phyloP scores from a whole-genome alignment of 2,797 vertebrate genomes.

The Danio kyathit region DNA sequence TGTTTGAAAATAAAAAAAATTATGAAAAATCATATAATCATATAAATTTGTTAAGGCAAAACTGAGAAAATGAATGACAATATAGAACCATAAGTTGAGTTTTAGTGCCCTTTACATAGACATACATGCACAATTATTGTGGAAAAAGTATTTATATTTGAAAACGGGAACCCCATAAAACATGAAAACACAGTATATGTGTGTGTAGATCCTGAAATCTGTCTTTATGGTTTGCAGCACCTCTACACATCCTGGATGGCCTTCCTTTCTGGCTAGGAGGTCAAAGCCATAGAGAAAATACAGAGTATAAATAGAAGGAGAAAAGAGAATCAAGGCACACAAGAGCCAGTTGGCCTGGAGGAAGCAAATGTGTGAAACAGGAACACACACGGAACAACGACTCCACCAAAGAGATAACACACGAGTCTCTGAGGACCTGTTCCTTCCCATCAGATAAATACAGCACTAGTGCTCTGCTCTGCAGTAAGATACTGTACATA shows the following conservation, averaged over 20 bases:
- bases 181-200: too few species aligned
- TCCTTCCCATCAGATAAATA: conserved; percentile 18
- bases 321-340: conserved; percentile 35
- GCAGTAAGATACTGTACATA: background rate
- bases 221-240: background rate
- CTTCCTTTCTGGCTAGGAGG: conserved; percentile 11
- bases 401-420: conserved; percentile 49
- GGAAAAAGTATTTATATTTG: too few species aligned
- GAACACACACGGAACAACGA: conserved; percentile 35
- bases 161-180: too few species aligned
- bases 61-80: too few species aligned
- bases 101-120: too few species aligned
- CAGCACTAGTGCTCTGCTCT: background rate
- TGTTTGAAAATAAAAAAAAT: too few species aligned
- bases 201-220: background rate
- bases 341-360: conserved; percentile 27
- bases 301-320: conserved; percentile 58
- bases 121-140: too few species aligned
- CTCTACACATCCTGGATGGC: background rate
- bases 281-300: conserved; percentile 40
- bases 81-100: too few species aligned
- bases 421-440: conserved; percentile 11
- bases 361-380: conserved; percentile 51
- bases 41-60: too few species aligned
- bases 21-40: too few species aligned